Evolutionary conservation across 64 coral and sea anemone species (phyloP).

Genomic region (Anthopleura sola): DNA sequence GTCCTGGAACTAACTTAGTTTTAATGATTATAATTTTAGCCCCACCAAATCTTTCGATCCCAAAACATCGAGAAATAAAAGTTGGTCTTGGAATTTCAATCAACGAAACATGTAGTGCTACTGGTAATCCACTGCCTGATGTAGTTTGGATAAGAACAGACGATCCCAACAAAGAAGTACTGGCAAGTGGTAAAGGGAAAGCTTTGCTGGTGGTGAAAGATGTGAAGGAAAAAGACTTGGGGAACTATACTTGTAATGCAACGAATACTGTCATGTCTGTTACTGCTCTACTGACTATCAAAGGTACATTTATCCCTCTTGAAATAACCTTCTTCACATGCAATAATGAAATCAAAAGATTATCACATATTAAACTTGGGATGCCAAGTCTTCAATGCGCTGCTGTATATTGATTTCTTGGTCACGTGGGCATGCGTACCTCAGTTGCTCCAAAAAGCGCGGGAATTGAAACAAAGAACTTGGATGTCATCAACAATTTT

Average conservation of each 20-base stretch:
- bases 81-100: neutral
- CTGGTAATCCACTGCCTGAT: conserved; percentile 62
- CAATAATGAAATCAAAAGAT: too few species aligned
- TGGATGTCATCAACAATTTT: too few species aligned
- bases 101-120: conserved; percentile 53
- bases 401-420: too few species aligned
- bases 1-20: too few species aligned
- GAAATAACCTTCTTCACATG: too few species aligned
- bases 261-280: neutral
- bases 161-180: neutral
- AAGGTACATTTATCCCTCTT: neutral
- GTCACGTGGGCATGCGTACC: too few species aligned
- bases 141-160: conserved; percentile 52
- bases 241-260: conserved; percentile 66
- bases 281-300: neutral
- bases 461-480: too few species aligned
- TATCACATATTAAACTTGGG: too few species aligned
- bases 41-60: neutral
- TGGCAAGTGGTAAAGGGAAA: conserved; percentile 12
- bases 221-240: conserved; percentile 35
- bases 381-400: too few species aligned
- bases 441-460: too few species aligned
- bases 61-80: neutral
- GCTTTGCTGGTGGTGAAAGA: conserved; percentile 1
- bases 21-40: neutral